Evolutionary conservation across 2,113 vertebrate species (phyloP), one percentile per base, ranked within the genome.

Genomic region (Himantopus leucocephalus): DNA sequence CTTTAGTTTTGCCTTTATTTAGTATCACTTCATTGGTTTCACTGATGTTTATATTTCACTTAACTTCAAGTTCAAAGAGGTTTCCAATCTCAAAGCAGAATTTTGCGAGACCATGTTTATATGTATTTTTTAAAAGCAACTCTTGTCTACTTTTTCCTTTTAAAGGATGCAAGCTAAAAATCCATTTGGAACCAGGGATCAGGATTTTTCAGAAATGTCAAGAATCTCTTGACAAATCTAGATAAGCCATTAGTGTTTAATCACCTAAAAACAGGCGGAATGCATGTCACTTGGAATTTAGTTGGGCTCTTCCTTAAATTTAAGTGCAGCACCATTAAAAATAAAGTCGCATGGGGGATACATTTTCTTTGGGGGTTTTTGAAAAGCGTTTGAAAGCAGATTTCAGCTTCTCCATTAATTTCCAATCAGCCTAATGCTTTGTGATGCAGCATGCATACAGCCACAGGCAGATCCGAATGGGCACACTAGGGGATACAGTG

Each of bases 351-450:
- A 52, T 14, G 3, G 52, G 81, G 60, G 63, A 63, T 81, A 19
- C 30, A 15, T 75, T 86, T 89, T 97, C 95, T 94, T 78, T 85
- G 84, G 94, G 76, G 86, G 64, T 59, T 95, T 96, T 91, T 87
- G 80, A 43, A 71, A 86, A 90, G 64, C 76, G 32, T 85, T 85
- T 90, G 94, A 94, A 95, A 90, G 82, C 78, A 95, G 84, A 88
- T 92, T 90, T 95, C 81, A 79, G 74, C 55, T 75, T 93, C 87
- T 83, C 91, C 75, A 90, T 96, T 96, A 93, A 95, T 94, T 97
- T 96, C 71, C 85, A 90, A 85, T 93, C 94, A 96, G 77, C 37
- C 82, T 96, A 95, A 94, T 96, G 92, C 92, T 95, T 97, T 95
- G 80, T 95, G 96, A 95, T 94, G 92, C 95, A 87, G 83, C 80